These are phyloP conservation scores for Acanthococcus lagerstroemiae DNA, from an alignment of 2,888 invertebrate genomes.

Conservation along the genomic window DNA sequence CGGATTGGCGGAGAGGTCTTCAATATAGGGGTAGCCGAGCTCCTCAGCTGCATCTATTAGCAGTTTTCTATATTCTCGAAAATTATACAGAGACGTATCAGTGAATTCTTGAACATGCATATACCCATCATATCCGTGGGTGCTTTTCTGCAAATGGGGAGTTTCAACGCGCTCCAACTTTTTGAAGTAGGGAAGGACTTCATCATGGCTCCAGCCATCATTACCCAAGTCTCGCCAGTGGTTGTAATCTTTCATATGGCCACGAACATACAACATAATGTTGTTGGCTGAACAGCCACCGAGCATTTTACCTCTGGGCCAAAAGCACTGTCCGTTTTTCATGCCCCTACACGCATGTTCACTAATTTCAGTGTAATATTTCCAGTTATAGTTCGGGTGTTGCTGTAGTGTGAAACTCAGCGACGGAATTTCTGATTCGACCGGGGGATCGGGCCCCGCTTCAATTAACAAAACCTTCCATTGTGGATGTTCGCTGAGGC, in stretches of 20 bases:
- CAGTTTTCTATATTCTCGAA: too few species aligned
- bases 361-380: constrained; percentile 45
- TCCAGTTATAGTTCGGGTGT: constrained; percentile 40
- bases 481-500: constrained; percentile 44
- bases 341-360: constrained; percentile 37
- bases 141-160: constrained; percentile 32
- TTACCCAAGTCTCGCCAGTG: constrained; percentile 53
- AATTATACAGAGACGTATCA: background rate
- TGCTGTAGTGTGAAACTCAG: constrained; percentile 41
- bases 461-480: constrained; percentile 45
- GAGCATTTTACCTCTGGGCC: constrained; percentile 53
- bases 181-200: constrained; percentile 44
- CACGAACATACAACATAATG: constrained; percentile 54
- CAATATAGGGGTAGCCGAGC: background rate
- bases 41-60: constrained; percentile 46
- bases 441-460: constrained; percentile 45
- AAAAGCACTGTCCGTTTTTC: constrained; percentile 42
- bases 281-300: constrained; percentile 57
- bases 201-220: constrained; percentile 49
- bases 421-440: constrained; percentile 44
- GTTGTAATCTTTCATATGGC: constrained; percentile 54
- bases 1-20: background rate
- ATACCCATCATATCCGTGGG: background rate
- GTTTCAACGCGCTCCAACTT: constrained; percentile 38
- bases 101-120: constrained; percentile 1